Percentiles rank a stretch among this genome's conserved stretches.
Conservation (phyloP, 2,888 invertebrate genomes). For the Cecidostiba fungosa region DNA sequence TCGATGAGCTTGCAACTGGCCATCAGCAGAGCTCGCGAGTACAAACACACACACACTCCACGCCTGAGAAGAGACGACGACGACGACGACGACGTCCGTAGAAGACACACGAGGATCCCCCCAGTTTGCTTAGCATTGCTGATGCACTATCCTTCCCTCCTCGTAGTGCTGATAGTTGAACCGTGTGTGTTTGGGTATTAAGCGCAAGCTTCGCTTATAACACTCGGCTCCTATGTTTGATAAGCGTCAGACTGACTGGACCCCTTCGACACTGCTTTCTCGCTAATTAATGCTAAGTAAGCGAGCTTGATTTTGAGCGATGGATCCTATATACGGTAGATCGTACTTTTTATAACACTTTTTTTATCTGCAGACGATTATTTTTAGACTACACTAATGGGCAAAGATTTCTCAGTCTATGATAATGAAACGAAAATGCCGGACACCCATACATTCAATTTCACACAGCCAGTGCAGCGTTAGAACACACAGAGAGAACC, state of each 20-base stretch:
- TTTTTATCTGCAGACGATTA: no score
- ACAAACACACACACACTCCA: neutral
- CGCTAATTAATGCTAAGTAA: constrained; percentile 63
- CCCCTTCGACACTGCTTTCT: constrained; percentile 52
- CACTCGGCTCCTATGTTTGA: constrained; percentile 65
- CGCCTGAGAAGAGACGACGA: neutral
- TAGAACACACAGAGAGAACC: constrained; percentile 47
- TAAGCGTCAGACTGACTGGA: constrained; percentile 30
- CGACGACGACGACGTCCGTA: neutral
- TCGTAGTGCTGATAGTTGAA: no score
- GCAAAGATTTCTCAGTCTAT: no score
- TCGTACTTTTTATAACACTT: no score
- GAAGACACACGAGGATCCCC: constrained; percentile 63
- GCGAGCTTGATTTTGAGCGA: constrained; percentile 25
- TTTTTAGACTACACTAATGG: no score
- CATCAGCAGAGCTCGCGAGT: neutral
- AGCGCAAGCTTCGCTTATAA: constrained; percentile 41
- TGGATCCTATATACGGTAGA: neutral
- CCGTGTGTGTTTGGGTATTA: neutral
- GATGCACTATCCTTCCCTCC: constrained; percentile 73
- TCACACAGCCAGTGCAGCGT: constrained; percentile 63
- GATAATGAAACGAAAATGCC: no score
- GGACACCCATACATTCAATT: constrained; percentile 70
- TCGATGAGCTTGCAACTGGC: constrained; percentile 39
- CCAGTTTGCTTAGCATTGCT: constrained; percentile 78